Base-by-base conservation (phyloP, 1,140 invertebrate species). In the Neocloeon triangulifer region DNA sequence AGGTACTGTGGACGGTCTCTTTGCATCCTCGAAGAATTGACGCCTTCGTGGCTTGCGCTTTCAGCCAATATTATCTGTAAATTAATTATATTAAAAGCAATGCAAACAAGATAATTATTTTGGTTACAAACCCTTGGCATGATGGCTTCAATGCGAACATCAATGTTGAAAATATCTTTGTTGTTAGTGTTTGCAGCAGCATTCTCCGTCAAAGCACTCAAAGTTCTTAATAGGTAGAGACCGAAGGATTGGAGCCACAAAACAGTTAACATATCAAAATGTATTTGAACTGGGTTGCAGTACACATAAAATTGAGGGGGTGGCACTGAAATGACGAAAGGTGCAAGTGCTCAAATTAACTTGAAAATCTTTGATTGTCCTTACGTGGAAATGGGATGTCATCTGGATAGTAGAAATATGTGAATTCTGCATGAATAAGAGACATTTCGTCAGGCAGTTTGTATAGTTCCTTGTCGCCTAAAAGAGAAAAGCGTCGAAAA, bases 361-460 rank as follows among this genome's bases (percentile, higher is more conserved):
- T 16, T 16, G 10, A 22, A 9, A 22, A 21, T 15, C 14, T 35
- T 12, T 20, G 13, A 18, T 8, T 23, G 16, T 5, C 56, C 66
- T 67, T 61, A 91, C 88, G 59, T 53, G 88, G 88, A 64, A 89
- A 92, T 39, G 75, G 72, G 25, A 81, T 69, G 46, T 88, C 84
- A 28, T 82, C 85, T 8, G 89, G 86, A 59, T 94, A 96, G 52
- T 92, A 97, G 56, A 91, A 98, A 45, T 88, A 84, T 2, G 86
- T 91, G 43, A 92, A 84, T 49, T 97, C 92, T 3, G 89, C 71
- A 56, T 97, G 91, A 19, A 97, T 46, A 25, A 88, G 70, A 22
- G 79, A 77, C 36, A 85, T 73, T 47, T 92, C 84, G 23, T 74
- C 69, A 6, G 89, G 88, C 40, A 94, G 61, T 28, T 71, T 71